Evolutionary conservation across 2,888 invertebrate species (phyloP).

Genomic region (Limnephilus rhombicus): DNA sequence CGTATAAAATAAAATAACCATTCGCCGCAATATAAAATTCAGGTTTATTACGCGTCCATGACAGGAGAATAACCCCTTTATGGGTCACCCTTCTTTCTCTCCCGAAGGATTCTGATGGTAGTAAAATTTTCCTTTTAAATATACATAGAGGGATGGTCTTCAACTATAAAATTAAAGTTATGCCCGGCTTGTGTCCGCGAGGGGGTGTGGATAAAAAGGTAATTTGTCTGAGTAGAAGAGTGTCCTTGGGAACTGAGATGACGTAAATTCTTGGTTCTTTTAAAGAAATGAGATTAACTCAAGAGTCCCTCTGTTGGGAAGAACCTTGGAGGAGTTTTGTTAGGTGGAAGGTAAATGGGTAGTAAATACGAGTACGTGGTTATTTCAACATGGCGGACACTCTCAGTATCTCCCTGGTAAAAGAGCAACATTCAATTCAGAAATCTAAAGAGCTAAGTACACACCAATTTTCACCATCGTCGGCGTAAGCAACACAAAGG

Average conservation of each 20-base stretch:
- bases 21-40: constrained; percentile 42
- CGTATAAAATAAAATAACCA: constrained; percentile 42
- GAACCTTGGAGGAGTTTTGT: no score
- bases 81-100: neutral
- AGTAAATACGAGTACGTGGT: no score
- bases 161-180: constrained; percentile 46
- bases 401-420: no score
- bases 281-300: no score
- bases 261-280: no score
- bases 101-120: constrained; percentile 7
- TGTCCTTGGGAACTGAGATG: neutral
- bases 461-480: no score
- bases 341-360: no score
- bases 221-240: constrained; percentile 3
- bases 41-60: constrained; percentile 22
- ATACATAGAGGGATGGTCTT: constrained; percentile 41
- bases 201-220: neutral
- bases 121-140: constrained; percentile 51
- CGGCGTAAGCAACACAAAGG: no score
- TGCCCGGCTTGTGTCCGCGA: constrained; percentile 22
- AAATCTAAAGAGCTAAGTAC: no score
- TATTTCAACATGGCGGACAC: no score
- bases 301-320: no score
- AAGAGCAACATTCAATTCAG: no score
- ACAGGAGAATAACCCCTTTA: constrained; percentile 27